phyloP scores from a whole-genome alignment of 2,113 vertebrate species.

The Chiloscyllium plagiosum region DNA sequence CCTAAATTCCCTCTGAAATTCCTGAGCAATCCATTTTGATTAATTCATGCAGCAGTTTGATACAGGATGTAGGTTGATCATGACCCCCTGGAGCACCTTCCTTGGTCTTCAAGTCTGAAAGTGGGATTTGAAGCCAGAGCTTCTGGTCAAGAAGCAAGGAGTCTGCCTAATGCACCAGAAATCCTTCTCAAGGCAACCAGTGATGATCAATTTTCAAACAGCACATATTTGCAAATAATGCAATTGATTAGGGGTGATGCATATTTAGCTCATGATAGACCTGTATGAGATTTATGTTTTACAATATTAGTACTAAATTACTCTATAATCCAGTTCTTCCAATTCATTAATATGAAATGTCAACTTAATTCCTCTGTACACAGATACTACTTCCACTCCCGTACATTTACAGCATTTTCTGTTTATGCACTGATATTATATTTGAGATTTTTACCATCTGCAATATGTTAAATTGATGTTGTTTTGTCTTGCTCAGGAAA shows the following conservation, averaged over 20 bases:
- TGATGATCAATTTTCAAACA: background rate
- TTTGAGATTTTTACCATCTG: background rate
- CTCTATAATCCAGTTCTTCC: background rate
- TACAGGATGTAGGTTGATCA: background rate
- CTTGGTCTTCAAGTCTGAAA: too few species aligned
- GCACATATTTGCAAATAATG: background rate
- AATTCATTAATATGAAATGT: background rate
- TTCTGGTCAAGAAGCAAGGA: too few species aligned
- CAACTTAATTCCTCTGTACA: background rate
- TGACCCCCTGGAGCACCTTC: background rate
- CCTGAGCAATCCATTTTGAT: background rate
- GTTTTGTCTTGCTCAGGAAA: background rate
- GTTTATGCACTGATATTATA: background rate
- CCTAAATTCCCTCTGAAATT: background rate
- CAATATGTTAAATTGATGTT: background rate
- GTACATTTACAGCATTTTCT: background rate
- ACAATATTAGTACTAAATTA: background rate
- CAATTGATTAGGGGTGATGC: background rate
- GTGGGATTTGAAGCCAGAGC: too few species aligned
- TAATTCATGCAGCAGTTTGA: background rate
- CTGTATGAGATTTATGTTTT: background rate
- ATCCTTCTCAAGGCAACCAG: too few species aligned
- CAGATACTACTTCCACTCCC: background rate
- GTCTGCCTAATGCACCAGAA: too few species aligned
- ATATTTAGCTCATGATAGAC: background rate